These are phyloP conservation scores for Plectrocnemia conspersa DNA, from an alignment of 1,140 invertebrate species.

Conservation along the genomic window DNA sequence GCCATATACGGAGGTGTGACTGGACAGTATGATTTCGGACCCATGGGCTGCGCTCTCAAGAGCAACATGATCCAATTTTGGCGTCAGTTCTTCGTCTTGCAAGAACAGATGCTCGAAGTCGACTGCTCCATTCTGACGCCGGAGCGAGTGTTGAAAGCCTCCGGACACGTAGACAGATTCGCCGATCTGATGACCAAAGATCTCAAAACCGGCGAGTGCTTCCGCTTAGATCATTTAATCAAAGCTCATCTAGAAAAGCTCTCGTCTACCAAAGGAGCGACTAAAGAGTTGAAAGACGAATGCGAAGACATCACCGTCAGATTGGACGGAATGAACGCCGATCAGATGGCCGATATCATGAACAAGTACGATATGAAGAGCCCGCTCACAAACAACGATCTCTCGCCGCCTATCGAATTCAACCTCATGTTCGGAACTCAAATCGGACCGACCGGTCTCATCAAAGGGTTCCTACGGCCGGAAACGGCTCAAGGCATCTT, in stretches of 20 bases:
- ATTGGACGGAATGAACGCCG: slow-evolving; percentile 63
- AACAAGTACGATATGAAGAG: slow-evolving; percentile 90
- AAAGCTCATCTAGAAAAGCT: slow-evolving; percentile 93
- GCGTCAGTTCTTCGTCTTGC: slow-evolving; percentile 94
- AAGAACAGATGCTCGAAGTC: slow-evolving; percentile 98
- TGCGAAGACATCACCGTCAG: slow-evolving; percentile 78
- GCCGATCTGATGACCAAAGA: slow-evolving; percentile 99
- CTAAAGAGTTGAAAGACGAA: slow-evolving; percentile 65
- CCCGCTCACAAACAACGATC: slow-evolving; percentile 88
- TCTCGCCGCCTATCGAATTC: slow-evolving; percentile 94
- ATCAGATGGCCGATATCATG: slow-evolving; percentile 83
- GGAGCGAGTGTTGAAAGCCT: slow-evolving; percentile 94
- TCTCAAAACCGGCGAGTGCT: slow-evolving; percentile 91
- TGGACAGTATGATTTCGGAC: slow-evolving; percentile 91
- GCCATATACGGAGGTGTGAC: slow-evolving; percentile 97
- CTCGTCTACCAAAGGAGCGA: slow-evolving; percentile 76
- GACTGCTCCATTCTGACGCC: slow-evolving; percentile 97
- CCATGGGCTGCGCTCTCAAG: slow-evolving; percentile 98
- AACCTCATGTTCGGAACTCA: slow-evolving; percentile 98
- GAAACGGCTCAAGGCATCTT: slow-evolving; percentile 99
- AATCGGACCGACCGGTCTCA: slow-evolving; percentile 91
- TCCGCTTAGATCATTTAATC: slow-evolving; percentile 96
- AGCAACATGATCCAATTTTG: slow-evolving; percentile 90
- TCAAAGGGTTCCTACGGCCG: slow-evolving; percentile 93
- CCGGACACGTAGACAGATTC: slow-evolving; percentile 98